phyloP scores from a whole-genome alignment of 1,140 invertebrate genomes.

The Drosophila bocqueti region DNA sequence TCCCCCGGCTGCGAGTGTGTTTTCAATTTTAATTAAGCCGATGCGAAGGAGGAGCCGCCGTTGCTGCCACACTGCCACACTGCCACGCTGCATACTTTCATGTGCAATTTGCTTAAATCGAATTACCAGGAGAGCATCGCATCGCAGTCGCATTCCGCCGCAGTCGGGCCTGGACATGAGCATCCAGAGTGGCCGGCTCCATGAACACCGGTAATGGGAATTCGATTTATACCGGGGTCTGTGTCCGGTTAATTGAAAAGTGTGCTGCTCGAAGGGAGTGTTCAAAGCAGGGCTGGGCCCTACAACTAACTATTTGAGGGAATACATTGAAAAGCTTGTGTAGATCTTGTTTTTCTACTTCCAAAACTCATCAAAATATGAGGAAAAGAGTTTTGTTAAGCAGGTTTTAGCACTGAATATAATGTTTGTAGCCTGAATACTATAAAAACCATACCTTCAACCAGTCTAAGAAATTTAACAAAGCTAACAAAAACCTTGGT shows the following conservation, averaged over 20 bases:
- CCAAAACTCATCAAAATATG: not conserved
- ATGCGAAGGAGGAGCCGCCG: conserved; percentile 10
- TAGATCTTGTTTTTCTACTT: too few relatives aligned
- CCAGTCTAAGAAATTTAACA: not conserved
- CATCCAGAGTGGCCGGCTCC: conserved; percentile 8
- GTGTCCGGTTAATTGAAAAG: conserved; percentile 14
- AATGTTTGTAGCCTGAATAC: not conserved
- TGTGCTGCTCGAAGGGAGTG: not conserved
- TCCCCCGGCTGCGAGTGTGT: conserved; percentile 7
- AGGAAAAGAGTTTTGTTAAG: too few relatives aligned
- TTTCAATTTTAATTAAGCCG: conserved; percentile 72
- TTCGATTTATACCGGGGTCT: conserved; percentile 25
- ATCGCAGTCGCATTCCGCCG: conserved; percentile 12
- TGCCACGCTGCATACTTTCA: conserved; percentile 61
- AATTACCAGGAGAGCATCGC: conserved; percentile 52
- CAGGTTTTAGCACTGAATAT: too few relatives aligned
- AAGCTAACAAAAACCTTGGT: not conserved
- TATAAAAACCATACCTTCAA: not conserved
- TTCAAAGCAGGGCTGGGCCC: not conserved
- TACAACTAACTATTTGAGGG: not conserved
- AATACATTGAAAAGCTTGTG: not conserved
- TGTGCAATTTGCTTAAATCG: conserved; percentile 70
- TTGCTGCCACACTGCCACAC: conserved; percentile 25
- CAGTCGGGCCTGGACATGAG: not conserved
- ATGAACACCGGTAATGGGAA: conserved; percentile 21